Evolutionary conservation across 2,797 vertebrate genomes (phyloP).

Genomic region (Pagetopsis macropterus): DNA sequence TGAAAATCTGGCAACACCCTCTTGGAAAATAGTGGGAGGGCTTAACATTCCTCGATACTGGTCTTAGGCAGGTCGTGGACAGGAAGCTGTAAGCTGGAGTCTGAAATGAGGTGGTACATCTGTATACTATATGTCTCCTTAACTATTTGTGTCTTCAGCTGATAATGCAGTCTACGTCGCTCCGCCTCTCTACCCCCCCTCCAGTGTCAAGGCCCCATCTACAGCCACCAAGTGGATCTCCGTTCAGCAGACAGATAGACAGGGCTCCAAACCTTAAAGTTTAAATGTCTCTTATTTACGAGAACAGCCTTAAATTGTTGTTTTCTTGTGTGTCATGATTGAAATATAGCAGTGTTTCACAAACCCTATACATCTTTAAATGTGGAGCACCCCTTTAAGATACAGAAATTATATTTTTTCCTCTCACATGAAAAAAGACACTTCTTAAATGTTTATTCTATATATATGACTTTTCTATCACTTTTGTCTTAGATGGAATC

Average conservation of each 20-base stretch:
- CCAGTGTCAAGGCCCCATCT: too few species aligned
- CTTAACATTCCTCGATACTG: too few species aligned
- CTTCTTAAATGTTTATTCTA: background rate
- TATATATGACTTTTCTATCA: background rate
- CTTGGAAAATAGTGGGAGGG: too few species aligned
- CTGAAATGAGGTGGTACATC: too few species aligned
- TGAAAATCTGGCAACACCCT: too few species aligned
- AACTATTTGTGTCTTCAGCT: background rate
- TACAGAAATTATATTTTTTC: background rate
- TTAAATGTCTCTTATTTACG: background rate
- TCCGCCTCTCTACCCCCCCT: background rate
- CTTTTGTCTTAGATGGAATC: background rate
- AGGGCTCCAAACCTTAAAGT: background rate
- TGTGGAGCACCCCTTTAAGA: background rate
- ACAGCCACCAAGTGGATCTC: too few species aligned
- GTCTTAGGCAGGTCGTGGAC: too few species aligned
- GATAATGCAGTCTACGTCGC: background rate
- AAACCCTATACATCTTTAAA: background rate
- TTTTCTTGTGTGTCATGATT: background rate
- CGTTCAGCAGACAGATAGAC: too few species aligned
- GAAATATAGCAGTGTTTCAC: background rate
- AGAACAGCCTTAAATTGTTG: too few species aligned
- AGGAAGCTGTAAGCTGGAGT: too few species aligned
- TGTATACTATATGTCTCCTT: background rate
- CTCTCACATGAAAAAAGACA: background rate